Evolutionary conservation across 2,113 vertebrate species (phyloP), one percentile per base, ranked within the genome.

Genomic region (Chloroceryle aenea): DNA sequence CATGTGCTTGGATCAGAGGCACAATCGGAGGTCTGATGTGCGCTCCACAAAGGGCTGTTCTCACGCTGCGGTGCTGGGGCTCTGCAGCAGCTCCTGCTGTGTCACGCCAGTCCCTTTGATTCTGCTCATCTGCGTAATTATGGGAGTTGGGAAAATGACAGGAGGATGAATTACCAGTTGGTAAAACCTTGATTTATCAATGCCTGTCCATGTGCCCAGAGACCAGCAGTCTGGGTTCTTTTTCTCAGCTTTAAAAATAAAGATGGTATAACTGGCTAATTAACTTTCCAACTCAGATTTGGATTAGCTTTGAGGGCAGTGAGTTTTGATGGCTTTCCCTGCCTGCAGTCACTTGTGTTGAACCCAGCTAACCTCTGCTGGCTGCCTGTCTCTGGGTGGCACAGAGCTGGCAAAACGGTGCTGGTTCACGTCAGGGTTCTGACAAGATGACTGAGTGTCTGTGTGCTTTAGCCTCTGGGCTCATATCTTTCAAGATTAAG

Each of bases 231-330:
- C 93, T 93, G 93, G 58, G 34, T 86, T 84, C 73, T 94, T 88
- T 94, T 89, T 87, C 94, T 75, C 90, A 58, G 69, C 77, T 95
- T 90, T 96, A 94, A 96, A 96, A 96, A 96, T 96, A 96, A 96
- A 94, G 80, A 87, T 94, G 80, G 80, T 69, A 91, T 76, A 95
- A 90, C 69, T 55, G 66, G 66, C 93, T 96, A 89, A 97, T 89
- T 87, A 90, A 94, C 92, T 96, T 95, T 58, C 86, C 21, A 0
- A 13, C 80, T 96, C 73, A 9, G 42, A 81, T 93, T 87, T 58
- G 85, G 77, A 89, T 95, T 92, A 90, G 92, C 80, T 89, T 87
- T 56, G 85, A 92, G 95, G 86, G 91, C 85, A 83, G 74, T 64
- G 84, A 72, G 53, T 95, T 96, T 76, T 88, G 92, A 93, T 89